Conservation (phyloP, 2,797 vertebrate genomes). For the Aphelocoma californica region DNA sequence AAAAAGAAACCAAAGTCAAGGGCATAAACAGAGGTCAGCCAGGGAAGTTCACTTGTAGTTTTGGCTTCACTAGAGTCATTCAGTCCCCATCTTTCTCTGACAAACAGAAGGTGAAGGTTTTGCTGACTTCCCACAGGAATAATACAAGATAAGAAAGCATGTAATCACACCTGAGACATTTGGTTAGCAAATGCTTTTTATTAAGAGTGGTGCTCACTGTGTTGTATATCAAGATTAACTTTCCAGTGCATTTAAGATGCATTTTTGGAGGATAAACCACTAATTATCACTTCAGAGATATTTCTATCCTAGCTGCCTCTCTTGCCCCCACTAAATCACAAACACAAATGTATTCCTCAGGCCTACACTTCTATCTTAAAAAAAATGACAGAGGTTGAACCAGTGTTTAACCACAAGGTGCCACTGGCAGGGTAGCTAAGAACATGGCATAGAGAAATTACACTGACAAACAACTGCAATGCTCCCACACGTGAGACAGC, state of each 20-base stretch:
- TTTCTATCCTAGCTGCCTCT: not conserved
- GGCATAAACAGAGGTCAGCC: not conserved
- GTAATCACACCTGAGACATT: not conserved
- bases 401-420: not conserved
- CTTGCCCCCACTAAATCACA: not conserved
- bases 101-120: not conserved
- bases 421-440: not conserved
- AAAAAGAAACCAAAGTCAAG: constrained; percentile 36
- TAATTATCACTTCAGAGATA: not conserved
- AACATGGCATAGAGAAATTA: not conserved
- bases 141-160: not conserved
- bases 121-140: not conserved
- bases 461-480: not conserved
- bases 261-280: not conserved
- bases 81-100: not conserved
- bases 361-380: not conserved
- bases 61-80: not conserved
- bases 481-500: not conserved
- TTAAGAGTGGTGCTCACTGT: not conserved
- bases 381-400: not conserved
- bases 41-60: not conserved
- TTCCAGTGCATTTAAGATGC: not conserved
- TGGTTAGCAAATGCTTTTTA: not conserved
- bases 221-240: not conserved
- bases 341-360: not conserved